Evolutionary conservation across 2,888 invertebrate species (phyloP).

Genomic region (Laspeyria flexula): DNA sequence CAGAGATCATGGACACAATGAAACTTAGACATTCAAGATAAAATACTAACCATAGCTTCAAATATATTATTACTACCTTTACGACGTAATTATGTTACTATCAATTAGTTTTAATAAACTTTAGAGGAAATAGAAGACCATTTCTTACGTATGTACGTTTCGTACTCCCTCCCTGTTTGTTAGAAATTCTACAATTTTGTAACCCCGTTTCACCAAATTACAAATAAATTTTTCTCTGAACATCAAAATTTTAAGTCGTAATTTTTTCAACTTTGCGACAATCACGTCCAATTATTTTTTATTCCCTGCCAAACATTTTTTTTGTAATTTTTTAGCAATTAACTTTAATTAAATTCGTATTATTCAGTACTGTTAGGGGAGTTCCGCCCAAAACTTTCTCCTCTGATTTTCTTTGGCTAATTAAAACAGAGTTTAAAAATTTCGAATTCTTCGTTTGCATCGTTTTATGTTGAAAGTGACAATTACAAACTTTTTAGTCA

Average conservation of each 20-base stretch:
- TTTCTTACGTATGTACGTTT: too few relatives aligned
- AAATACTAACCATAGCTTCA: conserved; percentile 7
- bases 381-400: conserved; percentile 45
- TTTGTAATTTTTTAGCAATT: conserved; percentile 45
- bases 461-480: conserved; percentile 29
- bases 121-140: too few relatives aligned
- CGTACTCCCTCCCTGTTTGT: too few relatives aligned
- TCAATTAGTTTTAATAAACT: too few relatives aligned
- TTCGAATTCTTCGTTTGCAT: conserved; percentile 39
- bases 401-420: conserved; percentile 50
- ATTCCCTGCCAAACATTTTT: conserved; percentile 39
- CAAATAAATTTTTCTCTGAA: too few relatives aligned
- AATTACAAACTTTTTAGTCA: conserved; percentile 19
- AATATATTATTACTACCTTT: too few relatives aligned
- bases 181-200: too few relatives aligned
- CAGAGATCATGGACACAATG: conserved; percentile 20
- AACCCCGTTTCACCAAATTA: too few relatives aligned
- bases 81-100: too few relatives aligned
- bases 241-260: too few relatives aligned
- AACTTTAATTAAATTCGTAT: conserved; percentile 69
- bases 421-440: conserved; percentile 52
- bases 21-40: conserved; percentile 6
- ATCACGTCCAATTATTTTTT: conserved; percentile 52
- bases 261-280: too few relatives aligned
- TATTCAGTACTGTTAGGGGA: conserved; percentile 46